These are phyloP conservation scores for Ophiothrix spiculata DNA, from an alignment of 35 echinoderm and acorn worm species.

Conservation along the genomic window DNA sequence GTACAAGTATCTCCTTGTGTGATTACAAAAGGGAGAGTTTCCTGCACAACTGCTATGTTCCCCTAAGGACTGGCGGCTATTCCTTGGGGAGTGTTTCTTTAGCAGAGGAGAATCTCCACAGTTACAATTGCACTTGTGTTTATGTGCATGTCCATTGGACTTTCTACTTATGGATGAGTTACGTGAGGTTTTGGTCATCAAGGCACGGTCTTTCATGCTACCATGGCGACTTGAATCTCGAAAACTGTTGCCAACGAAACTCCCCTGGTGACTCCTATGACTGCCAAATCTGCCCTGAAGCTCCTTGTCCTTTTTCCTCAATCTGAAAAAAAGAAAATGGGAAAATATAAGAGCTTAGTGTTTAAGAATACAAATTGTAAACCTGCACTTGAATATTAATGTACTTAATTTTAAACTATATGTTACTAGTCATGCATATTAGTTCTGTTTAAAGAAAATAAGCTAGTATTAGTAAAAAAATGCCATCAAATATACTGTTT, in stretches of 20 bases:
- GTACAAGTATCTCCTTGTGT: neutral
- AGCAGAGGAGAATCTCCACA: neutral
- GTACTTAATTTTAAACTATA: no score
- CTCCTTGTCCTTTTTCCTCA: neutral
- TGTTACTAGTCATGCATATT: no score
- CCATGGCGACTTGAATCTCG: constrained; percentile 2
- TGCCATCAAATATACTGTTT: no score
- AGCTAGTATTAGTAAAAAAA: no score
- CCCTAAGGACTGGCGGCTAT: neutral
- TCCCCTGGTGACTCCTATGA: neutral
- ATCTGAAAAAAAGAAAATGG: neutral
- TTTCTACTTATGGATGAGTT: neutral
- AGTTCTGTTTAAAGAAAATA: no score
- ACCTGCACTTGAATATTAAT: no score
- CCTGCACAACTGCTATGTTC: neutral
- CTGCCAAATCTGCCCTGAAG: neutral
- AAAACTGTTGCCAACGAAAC: neutral
- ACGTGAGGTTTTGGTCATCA: neutral
- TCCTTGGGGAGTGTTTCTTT: neutral
- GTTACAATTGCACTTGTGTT: neutral
- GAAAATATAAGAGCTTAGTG: no score
- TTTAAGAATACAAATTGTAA: no score
- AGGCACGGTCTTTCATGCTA: constrained; percentile 3
- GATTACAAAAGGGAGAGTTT: neutral
- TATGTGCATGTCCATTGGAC: neutral